Base-by-base conservation (phyloP, 1,140 invertebrate genomes). In the Heterodera carotae region DNA sequence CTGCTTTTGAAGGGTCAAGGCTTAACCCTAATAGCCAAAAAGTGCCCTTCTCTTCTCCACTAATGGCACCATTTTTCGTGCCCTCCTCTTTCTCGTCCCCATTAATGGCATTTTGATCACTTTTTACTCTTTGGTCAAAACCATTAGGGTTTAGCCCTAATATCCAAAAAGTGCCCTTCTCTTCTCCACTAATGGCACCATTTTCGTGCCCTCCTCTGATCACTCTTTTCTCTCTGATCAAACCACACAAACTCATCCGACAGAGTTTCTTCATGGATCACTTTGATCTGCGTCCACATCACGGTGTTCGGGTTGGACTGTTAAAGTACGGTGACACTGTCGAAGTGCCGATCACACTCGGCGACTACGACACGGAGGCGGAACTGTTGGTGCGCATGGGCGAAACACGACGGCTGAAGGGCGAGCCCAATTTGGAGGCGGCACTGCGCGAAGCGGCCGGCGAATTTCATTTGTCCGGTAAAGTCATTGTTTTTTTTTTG, bases 361-460 rank as follows among this genome's bases (percentile, higher is more conserved):
- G 85, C 60, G 85, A 87, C 69, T 87, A 87, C 64, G 76, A 83
- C 59, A 74, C 77, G 53, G 77, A 78, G 25, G 82, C 76, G n/a
- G 82, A 87, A 60, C 70, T 87, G 36, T 59, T 87, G n/a, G 39
- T 69, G 3, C 62, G 82, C 43, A 79, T 87, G 39, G 83, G 84
- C 25, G 85, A 87, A 68, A 79, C 85, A 6, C 66, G 85, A 25
- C 64, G 85, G 29, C 64, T 87, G 7, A 86, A 85, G 75, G 85
- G 85, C 66, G 76, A 70, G 39, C 70, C 85, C 18, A 76, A 85
- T 72, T 77, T 88, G 31, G 85, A 80, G 43, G 59, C 79, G 31
- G 85, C 85, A 34, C 80, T 87, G n/a, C 48, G 73, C 27, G 85
- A 88, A 27, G 81, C 86, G 25, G 80, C 78, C 27, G 77, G 76